These are phyloP conservation scores for Thymelicus acteon DNA, from an alignment of 2,888 invertebrate species.

Conservation along the genomic window DNA sequence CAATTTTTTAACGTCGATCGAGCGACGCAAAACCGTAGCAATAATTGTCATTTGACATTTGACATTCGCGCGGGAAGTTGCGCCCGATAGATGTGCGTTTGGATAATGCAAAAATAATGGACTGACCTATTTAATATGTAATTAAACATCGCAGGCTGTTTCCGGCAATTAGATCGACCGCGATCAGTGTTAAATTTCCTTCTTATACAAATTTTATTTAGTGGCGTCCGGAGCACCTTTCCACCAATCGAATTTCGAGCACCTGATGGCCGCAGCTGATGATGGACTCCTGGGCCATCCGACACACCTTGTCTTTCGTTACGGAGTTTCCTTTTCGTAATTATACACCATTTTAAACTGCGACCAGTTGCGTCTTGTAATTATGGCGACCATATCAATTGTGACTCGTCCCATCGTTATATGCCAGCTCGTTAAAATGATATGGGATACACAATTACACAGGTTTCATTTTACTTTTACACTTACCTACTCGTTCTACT, in stretches of 20 bases:
- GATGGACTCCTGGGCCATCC: constrained; percentile 50
- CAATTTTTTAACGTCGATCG: constrained; percentile 61
- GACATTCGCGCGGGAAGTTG: constrained; percentile 61
- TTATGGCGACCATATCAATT: constrained; percentile 32
- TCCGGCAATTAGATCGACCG: constrained; percentile 69
- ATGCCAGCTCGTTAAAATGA: constrained; percentile 5
- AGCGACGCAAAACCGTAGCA: constrained; percentile 46
- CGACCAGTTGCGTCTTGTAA: constrained; percentile 26
- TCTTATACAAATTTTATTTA: constrained; percentile 61
- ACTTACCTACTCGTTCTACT: not conserved
- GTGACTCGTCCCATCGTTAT: constrained; percentile 21
- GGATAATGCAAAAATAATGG: constrained; percentile 67
- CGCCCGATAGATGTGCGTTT: constrained; percentile 60
- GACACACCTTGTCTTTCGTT: constrained; percentile 75
- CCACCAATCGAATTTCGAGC: constrained; percentile 67
- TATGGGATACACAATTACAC: constrained; percentile 6
- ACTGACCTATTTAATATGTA: constrained; percentile 73
- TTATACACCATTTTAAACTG: constrained; percentile 59
- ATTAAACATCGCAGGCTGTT: constrained; percentile 71
- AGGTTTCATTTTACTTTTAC: not conserved
- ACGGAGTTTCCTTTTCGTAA: constrained; percentile 72
- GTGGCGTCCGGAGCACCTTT: constrained; percentile 68
- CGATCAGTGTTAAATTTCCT: constrained; percentile 60
- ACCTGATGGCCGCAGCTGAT: constrained; percentile 74
- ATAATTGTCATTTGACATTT: constrained; percentile 59